Percentiles rank a stretch among this genome's conserved stretches.
phyloP scores from a whole-genome alignment of 2,113 vertebrate species.

The Calyptommatus sinebrachiatus region DNA sequence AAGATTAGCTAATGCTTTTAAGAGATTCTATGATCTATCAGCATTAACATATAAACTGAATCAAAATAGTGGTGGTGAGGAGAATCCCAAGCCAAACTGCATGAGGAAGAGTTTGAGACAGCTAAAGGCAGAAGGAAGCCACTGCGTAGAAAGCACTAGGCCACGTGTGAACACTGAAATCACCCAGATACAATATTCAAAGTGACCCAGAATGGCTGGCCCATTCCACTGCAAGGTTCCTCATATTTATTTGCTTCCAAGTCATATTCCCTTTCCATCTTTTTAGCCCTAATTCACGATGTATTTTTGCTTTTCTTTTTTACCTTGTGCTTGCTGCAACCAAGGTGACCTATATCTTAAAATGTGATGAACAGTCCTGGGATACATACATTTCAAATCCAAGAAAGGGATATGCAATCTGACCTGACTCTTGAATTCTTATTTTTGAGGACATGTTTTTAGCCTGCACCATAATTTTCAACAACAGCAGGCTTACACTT shows the following conservation, averaged over 20 bases:
- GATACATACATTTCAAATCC: background rate
- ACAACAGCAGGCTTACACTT: background rate
- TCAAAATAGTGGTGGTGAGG: too few species aligned
- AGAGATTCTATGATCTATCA: background rate
- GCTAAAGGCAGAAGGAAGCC: background rate
- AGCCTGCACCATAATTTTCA: background rate
- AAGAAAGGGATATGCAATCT: background rate
- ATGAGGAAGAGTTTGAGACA: background rate
- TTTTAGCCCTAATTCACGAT: too few species aligned
- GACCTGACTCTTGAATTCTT: background rate
- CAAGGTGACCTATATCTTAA: background rate
- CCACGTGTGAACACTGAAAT: background rate
- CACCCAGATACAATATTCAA: background rate
- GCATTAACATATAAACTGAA: background rate
- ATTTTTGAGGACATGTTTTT: background rate
- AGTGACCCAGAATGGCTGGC: background rate
- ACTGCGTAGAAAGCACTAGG: background rate
- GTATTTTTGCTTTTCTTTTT: background rate
- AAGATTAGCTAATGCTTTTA: background rate
- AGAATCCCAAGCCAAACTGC: background rate
- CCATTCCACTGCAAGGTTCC: background rate
- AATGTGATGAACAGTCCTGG: background rate
- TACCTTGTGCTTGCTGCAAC: background rate
- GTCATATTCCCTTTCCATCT: too few species aligned
- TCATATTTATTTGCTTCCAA: too few species aligned